Percentiles rank a stretch among this genome's conserved stretches.
Evolutionary conservation across 2,113 vertebrate genomes (phyloP).

Genomic region (Labeo rohita): DNA sequence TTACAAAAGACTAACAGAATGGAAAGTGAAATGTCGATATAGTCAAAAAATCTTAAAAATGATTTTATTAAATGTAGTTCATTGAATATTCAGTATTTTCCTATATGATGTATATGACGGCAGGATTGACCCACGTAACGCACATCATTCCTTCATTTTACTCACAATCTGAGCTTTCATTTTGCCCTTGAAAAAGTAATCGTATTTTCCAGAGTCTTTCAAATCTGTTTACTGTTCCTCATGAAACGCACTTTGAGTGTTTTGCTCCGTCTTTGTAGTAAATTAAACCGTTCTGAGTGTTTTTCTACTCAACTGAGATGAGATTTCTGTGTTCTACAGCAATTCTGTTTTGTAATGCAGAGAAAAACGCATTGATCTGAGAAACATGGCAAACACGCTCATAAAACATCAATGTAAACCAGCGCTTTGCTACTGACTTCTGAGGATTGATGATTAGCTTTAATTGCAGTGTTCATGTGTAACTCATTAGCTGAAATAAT

Average conservation of each 20-base stretch:
- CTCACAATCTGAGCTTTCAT: conserved; percentile 28
- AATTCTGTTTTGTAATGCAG: background rate
- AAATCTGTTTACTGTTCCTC: conserved; percentile 53
- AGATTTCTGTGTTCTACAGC: background rate
- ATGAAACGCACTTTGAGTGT: conserved; percentile 50
- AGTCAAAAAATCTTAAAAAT: background rate
- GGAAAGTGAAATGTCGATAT: no score
- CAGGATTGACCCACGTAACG: background rate
- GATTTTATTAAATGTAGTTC: background rate
- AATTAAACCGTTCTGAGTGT: conserved; percentile 44
- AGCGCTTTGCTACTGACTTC: background rate
- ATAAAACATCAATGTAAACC: background rate
- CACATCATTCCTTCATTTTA: background rate
- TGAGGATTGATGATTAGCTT: background rate
- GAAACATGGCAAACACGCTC: background rate
- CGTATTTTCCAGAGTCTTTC: conserved; percentile 48
- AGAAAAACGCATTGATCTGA: background rate
- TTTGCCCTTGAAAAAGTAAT: conserved; percentile 63
- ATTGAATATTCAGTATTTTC: background rate
- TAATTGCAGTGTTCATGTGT: conserved; percentile 46
- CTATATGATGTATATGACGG: background rate
- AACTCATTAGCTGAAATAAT: conserved; percentile 20
- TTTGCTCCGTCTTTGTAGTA: conserved; percentile 30
- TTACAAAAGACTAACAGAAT: background rate
- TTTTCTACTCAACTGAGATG: conserved; percentile 21